Percentiles rank a stretch among this genome's conserved stretches.
Conservation (phyloP, 2,888 invertebrate species). For the Andrena trimmerana region DNA sequence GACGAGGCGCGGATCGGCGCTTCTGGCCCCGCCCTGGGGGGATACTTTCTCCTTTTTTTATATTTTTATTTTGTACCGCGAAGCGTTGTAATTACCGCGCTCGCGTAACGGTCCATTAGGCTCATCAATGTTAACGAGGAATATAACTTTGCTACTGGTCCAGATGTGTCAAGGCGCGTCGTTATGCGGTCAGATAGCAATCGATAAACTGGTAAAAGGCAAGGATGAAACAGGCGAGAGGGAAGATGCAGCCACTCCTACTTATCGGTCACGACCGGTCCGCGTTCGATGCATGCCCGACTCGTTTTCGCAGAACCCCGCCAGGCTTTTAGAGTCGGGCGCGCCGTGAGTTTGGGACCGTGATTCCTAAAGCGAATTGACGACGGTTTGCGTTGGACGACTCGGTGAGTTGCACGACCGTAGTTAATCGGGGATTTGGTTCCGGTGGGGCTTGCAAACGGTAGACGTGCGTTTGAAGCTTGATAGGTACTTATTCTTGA, state of each 20-base stretch:
- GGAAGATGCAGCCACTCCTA: slow-evolving; percentile 53
- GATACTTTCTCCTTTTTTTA: neutral
- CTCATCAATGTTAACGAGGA: slow-evolving; percentile 45
- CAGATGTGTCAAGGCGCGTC: slow-evolving; percentile 63
- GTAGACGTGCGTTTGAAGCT: neutral
- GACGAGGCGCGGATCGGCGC: neutral
- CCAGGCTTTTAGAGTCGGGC: neutral
- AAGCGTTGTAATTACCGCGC: slow-evolving; percentile 49
- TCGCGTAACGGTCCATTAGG: slow-evolving; percentile 65
- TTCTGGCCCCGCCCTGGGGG: neutral
- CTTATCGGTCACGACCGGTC: slow-evolving; percentile 39
- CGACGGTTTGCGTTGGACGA: neutral
- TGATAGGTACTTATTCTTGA: too few species aligned
- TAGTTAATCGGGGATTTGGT: neutral
- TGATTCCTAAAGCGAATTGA: neutral
- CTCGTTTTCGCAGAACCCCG: neutral
- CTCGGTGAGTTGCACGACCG: neutral
- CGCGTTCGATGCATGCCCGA: slow-evolving; percentile 9
- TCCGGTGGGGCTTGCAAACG: neutral
- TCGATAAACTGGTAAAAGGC: slow-evolving; percentile 64
- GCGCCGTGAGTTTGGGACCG: neutral
- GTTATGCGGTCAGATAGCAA: slow-evolving; percentile 61
- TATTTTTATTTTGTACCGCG: slow-evolving; percentile 12
- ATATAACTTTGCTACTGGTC: slow-evolving; percentile 52
- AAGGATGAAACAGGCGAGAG: slow-evolving; percentile 35